Conservation (phyloP, 2,113 vertebrate species). For the Falco punctatus region DNA sequence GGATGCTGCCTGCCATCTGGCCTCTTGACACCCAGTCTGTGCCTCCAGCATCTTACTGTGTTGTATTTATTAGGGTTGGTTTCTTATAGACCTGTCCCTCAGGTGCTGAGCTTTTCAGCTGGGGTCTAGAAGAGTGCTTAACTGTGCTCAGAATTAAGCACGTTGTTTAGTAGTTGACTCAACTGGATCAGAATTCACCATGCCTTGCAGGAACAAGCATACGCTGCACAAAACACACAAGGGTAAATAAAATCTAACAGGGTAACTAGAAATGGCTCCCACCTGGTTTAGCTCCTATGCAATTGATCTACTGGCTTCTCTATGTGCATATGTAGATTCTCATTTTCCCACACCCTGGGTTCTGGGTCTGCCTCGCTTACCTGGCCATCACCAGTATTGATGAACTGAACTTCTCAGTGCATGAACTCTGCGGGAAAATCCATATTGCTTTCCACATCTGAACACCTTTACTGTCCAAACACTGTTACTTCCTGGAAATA, state of each 20-base stretch:
- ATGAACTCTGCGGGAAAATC: background rate
- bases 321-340: accelerated
- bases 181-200: background rate
- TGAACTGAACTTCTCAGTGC: background rate
- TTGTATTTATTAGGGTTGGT: background rate
- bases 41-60: background rate
- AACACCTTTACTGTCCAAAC: background rate
- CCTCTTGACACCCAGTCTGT: background rate
- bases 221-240: accelerated
- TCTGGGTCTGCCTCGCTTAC: background rate
- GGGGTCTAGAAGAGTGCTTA: background rate
- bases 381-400: accelerated
- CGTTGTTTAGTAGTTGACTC: background rate
- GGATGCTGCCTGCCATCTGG: background rate
- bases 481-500: background rate
- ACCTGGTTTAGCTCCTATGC: background rate
- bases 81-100: background rate
- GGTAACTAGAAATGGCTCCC: background rate
- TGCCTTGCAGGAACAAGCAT: background rate
- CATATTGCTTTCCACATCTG: background rate
- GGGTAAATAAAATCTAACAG: background rate
- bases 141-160: background rate
- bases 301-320: background rate
- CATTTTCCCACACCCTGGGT: background rate
- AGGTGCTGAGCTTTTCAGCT: background rate